Percentiles rank a stretch among this genome's conserved stretches.
Evolutionary conservation across 1,140 invertebrate species (phyloP).

Genomic region (Doryteuthis pealeii): DNA sequence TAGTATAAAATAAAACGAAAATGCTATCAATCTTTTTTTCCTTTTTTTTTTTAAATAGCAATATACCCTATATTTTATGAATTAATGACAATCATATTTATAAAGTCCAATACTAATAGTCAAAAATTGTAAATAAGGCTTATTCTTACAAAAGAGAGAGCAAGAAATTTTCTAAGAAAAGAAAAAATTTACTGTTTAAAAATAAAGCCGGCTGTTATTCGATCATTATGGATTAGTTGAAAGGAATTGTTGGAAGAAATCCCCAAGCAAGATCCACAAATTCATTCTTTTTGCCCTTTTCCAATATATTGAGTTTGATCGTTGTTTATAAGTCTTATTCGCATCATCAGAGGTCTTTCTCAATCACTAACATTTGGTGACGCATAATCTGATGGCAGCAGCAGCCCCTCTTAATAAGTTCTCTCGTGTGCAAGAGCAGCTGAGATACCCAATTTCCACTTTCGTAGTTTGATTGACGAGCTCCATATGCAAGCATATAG

Average conservation of each 20-base stretch:
- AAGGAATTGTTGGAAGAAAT: constrained; percentile 46
- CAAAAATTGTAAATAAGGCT: no score
- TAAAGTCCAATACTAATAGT: no score
- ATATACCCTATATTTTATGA: no score
- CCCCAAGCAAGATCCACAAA: constrained; percentile 46
- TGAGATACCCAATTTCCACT: constrained; percentile 85
- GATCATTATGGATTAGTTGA: constrained; percentile 4
- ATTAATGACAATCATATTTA: no score
- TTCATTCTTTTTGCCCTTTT: constrained; percentile 48
- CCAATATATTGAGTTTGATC: constrained; percentile 49
- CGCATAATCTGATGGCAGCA: constrained; percentile 41
- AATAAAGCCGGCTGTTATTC: neutral
- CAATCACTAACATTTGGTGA: constrained; percentile 31
- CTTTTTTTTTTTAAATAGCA: no score
- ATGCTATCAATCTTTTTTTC: no score
- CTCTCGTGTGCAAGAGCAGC: constrained; percentile 72
- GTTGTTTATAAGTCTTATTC: constrained; percentile 22
- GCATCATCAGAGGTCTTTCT: constrained; percentile 20
- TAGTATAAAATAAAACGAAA: no score
- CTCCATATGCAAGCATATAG: constrained; percentile 86
- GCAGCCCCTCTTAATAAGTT: constrained; percentile 62
- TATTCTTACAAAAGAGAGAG: no score
- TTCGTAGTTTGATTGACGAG: constrained; percentile 88
- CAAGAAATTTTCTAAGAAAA: no score
- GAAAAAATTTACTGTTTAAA: no score